phyloP scores from a whole-genome alignment of 2,888 invertebrate species.

The Neocrepidodera transversa region DNA sequence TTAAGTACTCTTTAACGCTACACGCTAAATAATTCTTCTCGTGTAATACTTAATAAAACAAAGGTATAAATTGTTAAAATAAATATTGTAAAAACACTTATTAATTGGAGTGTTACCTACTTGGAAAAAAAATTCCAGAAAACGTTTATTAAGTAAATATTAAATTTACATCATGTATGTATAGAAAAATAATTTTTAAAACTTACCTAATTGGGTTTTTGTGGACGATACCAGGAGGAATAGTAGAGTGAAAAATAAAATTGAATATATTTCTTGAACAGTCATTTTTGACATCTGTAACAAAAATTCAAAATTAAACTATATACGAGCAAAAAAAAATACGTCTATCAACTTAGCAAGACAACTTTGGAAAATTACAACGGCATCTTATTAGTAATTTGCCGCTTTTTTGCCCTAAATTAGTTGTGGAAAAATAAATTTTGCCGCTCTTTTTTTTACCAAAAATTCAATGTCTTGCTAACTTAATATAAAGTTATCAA shows the following conservation, averaged over 20 bases:
- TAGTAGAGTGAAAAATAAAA: constrained; percentile 5
- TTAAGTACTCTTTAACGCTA: background rate
- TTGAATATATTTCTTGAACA: constrained; percentile 6
- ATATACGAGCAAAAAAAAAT: background rate
- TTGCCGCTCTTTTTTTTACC: too few species aligned
- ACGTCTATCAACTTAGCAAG: too few species aligned
- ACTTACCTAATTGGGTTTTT: constrained; percentile 22
- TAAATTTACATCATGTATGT: too few species aligned
- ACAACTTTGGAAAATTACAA: too few species aligned
- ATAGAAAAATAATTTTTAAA: too few species aligned
- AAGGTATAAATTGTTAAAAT: constrained; percentile 1
- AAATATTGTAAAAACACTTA: constrained; percentile 1
- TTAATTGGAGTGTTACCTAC: constrained; percentile 11
- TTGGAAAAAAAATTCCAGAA: background rate
- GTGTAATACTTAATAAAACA: background rate
- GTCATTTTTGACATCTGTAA: constrained; percentile 13
- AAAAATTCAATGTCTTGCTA: too few species aligned
- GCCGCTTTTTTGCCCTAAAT: too few species aligned
- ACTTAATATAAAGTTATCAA: too few species aligned
- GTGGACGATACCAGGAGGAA: constrained; percentile 16
- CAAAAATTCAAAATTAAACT: constrained; percentile 1
- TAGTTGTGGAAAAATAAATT: too few species aligned
- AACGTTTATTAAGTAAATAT: background rate
- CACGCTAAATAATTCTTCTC: background rate
- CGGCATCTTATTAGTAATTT: too few species aligned